Evolutionary conservation across 2,113 vertebrate species (phyloP).

Genomic region (Oreocharis arfaki): DNA sequence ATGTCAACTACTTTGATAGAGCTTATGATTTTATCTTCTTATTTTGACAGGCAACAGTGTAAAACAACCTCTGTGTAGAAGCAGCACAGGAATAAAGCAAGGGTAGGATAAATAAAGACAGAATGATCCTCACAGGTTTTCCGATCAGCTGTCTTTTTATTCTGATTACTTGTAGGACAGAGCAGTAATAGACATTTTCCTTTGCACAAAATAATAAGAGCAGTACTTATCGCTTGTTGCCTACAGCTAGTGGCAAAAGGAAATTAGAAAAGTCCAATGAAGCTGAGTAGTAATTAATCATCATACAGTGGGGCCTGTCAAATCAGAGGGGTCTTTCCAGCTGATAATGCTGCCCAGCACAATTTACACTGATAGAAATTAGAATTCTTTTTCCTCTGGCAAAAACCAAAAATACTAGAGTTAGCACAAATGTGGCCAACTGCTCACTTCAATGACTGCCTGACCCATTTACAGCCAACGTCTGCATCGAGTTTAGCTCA

Average conservation of each 20-base stretch:
- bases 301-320: conserved; percentile 94
- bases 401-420: conserved; percentile 71
- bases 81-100: conserved; percentile 35
- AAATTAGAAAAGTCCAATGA: conserved; percentile 91
- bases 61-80: conserved; percentile 60
- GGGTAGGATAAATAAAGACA: conserved; percentile 68
- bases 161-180: conserved; percentile 76
- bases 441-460: conserved; percentile 78
- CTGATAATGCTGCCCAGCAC: conserved; percentile 97
- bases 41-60: conserved; percentile 75
- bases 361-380: conserved; percentile 97
- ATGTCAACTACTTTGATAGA: conserved; percentile 70
- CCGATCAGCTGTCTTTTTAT: conserved; percentile 73
- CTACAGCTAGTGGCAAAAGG: conserved; percentile 90
- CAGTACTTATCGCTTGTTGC: conserved; percentile 90
- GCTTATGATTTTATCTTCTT: conserved; percentile 78
- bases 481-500: neutral
- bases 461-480: conserved; percentile 69
- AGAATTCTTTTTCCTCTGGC: conserved; percentile 91
- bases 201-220: conserved; percentile 94
- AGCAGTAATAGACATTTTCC: conserved; percentile 84
- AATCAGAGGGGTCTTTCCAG: conserved; percentile 91
- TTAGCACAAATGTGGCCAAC: conserved; percentile 79
- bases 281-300: conserved; percentile 99
- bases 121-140: conserved; percentile 57